These are phyloP conservation scores for Halictus quadricinctus DNA, from an alignment of 2,888 invertebrate species.

Conservation along the genomic window DNA sequence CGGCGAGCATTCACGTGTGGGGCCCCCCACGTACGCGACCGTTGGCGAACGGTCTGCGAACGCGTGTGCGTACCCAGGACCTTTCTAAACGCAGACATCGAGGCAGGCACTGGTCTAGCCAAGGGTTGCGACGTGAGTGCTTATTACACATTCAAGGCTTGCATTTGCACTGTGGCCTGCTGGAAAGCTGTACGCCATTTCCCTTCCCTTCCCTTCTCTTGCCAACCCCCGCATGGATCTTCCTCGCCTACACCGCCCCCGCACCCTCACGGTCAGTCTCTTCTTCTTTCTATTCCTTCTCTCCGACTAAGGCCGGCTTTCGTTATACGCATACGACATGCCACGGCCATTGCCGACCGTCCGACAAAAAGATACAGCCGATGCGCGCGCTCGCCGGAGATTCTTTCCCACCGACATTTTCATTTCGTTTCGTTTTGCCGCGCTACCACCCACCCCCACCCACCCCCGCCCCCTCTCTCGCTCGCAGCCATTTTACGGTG, in stretches of 20 bases:
- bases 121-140: conserved; percentile 75
- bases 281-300: conserved; percentile 58
- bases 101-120: conserved; percentile 59
- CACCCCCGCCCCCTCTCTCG: neutral
- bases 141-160: conserved; percentile 79
- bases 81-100: conserved; percentile 74
- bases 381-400: conserved; percentile 42
- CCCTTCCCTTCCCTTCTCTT: conserved; percentile 8
- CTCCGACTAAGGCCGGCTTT: conserved; percentile 53
- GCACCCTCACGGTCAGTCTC: conserved; percentile 41
- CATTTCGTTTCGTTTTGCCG: conserved; percentile 36
- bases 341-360: conserved; percentile 55
- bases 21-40: neutral
- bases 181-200: conserved; percentile 56
- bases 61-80: conserved; percentile 64
- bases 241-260: neutral
- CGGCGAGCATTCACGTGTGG: conserved; percentile 36
- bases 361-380: conserved; percentile 59
- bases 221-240: neutral
- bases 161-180: conserved; percentile 69
- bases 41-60: neutral
- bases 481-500: neutral
- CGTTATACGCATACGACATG: conserved; percentile 53
- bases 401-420: conserved; percentile 53
- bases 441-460: neutral